Percentiles rank a stretch among this genome's conserved stretches.
These are phyloP conservation scores for Trachops cirrhosus DNA, from an alignment of 2,797 vertebrate genomes.

Conservation along the genomic window DNA sequence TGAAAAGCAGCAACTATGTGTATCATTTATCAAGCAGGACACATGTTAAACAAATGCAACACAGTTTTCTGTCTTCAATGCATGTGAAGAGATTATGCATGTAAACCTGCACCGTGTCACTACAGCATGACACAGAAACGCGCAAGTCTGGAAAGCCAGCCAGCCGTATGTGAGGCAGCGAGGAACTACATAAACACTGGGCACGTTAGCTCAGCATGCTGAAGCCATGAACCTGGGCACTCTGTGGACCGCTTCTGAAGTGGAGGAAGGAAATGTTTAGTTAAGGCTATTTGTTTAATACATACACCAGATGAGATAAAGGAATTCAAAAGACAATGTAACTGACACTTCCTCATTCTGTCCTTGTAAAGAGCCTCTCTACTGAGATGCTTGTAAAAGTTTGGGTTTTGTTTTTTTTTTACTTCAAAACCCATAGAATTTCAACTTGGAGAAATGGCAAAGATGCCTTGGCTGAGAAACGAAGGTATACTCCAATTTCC, in stretches of 20 bases:
- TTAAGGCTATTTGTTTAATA: conserved; percentile 71
- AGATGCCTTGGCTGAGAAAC: conserved; percentile 54
- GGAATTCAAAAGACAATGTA: conserved; percentile 70
- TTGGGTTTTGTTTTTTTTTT: not conserved
- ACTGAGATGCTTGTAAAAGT: not conserved
- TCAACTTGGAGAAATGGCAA: conserved; percentile 40
- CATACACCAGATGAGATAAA: conserved; percentile 61
- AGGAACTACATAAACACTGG: conserved; percentile 67
- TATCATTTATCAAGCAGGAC: conserved; percentile 75
- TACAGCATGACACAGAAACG: conserved; percentile 48
- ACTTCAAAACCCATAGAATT: conserved; percentile 20
- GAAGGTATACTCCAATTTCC: conserved; percentile 58
- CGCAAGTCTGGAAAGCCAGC: conserved; percentile 61
- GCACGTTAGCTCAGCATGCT: conserved; percentile 69
- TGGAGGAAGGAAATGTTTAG: conserved; percentile 75
- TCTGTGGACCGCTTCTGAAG: conserved; percentile 43
- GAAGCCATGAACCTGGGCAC: conserved; percentile 64
- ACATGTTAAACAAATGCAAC: conserved; percentile 69
- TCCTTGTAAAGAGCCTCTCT: conserved; percentile 18
- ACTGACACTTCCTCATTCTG: conserved; percentile 57
- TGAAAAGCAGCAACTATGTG: conserved; percentile 18
- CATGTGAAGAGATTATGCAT: conserved; percentile 51
- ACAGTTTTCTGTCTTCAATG: conserved; percentile 60
- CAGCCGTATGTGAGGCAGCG: conserved; percentile 66
- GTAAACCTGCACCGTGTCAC: conserved; percentile 58